Conservation (phyloP, 2,888 invertebrate species). For the Tipula lateralis region DNA sequence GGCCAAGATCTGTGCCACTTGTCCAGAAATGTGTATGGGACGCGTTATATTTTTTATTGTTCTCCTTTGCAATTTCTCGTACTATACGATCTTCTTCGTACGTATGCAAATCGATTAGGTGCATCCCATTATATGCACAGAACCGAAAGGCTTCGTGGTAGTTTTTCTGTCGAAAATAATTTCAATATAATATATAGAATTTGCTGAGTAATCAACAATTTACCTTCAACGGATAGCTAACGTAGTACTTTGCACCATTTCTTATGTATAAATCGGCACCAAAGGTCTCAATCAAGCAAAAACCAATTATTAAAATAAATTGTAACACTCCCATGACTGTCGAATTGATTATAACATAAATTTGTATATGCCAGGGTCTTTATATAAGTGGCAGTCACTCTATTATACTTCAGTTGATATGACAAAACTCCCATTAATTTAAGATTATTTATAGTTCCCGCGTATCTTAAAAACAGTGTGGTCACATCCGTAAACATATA, state of each 20-base stretch:
- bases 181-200: background rate
- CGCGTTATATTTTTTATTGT: background rate
- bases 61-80: background rate
- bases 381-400: too few species aligned
- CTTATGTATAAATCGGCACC: background rate
- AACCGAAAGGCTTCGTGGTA: background rate
- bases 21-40: background rate
- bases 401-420: too few species aligned
- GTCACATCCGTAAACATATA: too few species aligned
- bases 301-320: background rate
- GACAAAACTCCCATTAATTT: too few species aligned
- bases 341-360: background rate
- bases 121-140: background rate
- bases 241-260: background rate
- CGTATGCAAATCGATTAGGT: background rate
- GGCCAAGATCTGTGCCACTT: background rate
- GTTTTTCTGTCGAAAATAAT: background rate
- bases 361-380: background rate
- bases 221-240: background rate
- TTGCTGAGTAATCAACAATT: background rate
- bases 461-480: too few species aligned
- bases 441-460: too few species aligned
- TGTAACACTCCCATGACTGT: background rate
- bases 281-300: background rate
- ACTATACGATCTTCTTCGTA: background rate